A percentile compares a stretch with the other conserved stretches of the same genome.
Conservation (phyloP, 1,140 invertebrate species). For the Platyura marginata region DNA sequence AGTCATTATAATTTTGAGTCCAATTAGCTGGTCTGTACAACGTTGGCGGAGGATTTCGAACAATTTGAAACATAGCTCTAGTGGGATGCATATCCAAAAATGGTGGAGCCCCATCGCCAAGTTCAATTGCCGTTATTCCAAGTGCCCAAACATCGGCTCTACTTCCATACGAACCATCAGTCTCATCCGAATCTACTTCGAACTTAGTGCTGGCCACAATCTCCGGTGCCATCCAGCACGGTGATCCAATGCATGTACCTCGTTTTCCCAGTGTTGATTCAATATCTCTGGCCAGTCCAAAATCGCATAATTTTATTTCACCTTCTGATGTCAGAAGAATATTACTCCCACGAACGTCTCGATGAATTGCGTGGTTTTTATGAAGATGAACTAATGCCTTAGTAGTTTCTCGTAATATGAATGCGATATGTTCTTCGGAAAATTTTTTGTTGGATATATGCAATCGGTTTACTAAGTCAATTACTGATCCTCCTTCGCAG, state of each 20-base stretch:
- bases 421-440: constrained; percentile 70
- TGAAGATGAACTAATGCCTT: constrained; percentile 65
- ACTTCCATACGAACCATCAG: constrained; percentile 41
- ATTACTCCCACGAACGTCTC: constrained; percentile 72
- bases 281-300: constrained; percentile 63
- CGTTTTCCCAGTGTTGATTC: constrained; percentile 50
- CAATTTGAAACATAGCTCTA: constrained; percentile 67
- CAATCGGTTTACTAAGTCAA: constrained; percentile 55
- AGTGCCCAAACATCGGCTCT: constrained; percentile 80
- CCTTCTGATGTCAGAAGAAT: constrained; percentile 69
- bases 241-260: constrained; percentile 62
- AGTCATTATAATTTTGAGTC: constrained; percentile 63
- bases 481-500: constrained; percentile 61
- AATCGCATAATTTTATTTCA: constrained; percentile 67
- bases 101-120: constrained; percentile 74
- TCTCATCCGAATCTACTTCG: not conserved
- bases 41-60: constrained; percentile 69
- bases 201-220: constrained; percentile 32
- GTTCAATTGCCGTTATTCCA: constrained; percentile 80
- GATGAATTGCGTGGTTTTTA: constrained; percentile 69
- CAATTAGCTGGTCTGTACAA: constrained; percentile 55
- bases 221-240: constrained; percentile 86
- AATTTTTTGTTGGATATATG: constrained; percentile 46
- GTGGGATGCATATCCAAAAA: constrained; percentile 73
- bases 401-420: constrained; percentile 67